Evolutionary conservation across 2,888 invertebrate species (phyloP), one percentile per base, ranked within the genome.

Genomic region (Cheilosia vernalis): DNA sequence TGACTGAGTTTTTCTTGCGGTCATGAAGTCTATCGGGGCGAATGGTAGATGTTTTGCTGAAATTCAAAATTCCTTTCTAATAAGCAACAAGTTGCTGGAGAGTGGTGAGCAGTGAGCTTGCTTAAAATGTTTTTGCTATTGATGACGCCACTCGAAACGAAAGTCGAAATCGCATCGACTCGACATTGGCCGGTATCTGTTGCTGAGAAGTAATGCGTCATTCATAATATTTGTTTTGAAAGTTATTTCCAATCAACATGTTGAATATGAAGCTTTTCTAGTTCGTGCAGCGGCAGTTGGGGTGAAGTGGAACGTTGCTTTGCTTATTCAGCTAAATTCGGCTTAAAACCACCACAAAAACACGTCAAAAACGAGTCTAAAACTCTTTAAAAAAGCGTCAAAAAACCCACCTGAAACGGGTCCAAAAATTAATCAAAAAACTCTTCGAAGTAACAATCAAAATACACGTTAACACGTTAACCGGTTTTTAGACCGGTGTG

Each of bases 31-130:
- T 47, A 44, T 47, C 56, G 47, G 56, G 19, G 44, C 58, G 58
- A 58, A 27, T 27, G 27, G 24, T 24, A 2, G 24, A 2, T 24
- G 24, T 24, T 27, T 15, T 13, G 27, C 21, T 10, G 13, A 49
- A 49, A 27, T 24, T 21, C 1, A 19, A 21, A 21, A 21, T 21
- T 21, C 21, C 42, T 30, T n/a, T 40, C 24, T 27, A 6, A 19
- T 19, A 15, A 67, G 72, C 78, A 78, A 83, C 83, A 83, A 73
- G 83, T 78, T 78, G 78, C 78, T 78, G 40, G 15, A 2, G 4
- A 51, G 3, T 56, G 17, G 0, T 21, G 40, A 4, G 33, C 2
- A 13, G 0, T 21, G 40, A 4, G 33, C 2, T 47, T 64, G 10
- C 2, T 51, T 21, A 21, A 27, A 27, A 27, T 27, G 27, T 27